Conservation (phyloP, 1,140 invertebrate genomes). For the Pogonognathellus flavescens region DNA sequence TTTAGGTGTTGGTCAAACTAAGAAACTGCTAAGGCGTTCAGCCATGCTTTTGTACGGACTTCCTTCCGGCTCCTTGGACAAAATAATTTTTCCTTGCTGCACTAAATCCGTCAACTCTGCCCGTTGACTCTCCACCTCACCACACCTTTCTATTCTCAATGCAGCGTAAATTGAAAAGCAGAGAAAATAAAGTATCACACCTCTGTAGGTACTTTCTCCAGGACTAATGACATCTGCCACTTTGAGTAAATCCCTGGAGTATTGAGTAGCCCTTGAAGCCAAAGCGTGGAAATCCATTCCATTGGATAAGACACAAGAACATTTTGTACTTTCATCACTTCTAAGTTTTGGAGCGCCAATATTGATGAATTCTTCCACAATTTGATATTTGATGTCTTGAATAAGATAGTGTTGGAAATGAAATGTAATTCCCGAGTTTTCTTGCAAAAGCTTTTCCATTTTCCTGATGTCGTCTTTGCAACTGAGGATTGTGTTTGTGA, state of each 20-base stretch:
- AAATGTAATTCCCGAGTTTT: background rate
- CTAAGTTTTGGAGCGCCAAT: background rate
- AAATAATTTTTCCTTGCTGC: background rate
- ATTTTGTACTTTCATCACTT: background rate
- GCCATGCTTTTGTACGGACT: constrained; percentile 22
- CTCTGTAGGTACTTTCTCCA: constrained; percentile 22
- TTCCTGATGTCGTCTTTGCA: constrained; percentile 8
- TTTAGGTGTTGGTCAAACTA: no score
- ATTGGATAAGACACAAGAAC: background rate
- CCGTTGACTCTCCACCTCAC: background rate
- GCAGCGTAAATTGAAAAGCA: constrained; percentile 9
- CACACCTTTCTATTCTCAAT: no score
- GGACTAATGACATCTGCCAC: background rate
- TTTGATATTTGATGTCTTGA: constrained; percentile 28
- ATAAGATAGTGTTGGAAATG: background rate
- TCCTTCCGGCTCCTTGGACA: background rate
- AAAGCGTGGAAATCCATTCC: background rate
- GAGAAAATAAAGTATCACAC: constrained; percentile 32
- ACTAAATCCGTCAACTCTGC: background rate
- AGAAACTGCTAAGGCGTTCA: background rate
- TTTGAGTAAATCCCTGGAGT: background rate
- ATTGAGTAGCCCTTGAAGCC: background rate
- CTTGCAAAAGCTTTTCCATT: background rate
- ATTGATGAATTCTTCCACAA: constrained; percentile 27
- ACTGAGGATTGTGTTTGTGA: background rate